Evolutionary conservation across 2,888 invertebrate species (phyloP).

Genomic region (Torymus auratus): DNA sequence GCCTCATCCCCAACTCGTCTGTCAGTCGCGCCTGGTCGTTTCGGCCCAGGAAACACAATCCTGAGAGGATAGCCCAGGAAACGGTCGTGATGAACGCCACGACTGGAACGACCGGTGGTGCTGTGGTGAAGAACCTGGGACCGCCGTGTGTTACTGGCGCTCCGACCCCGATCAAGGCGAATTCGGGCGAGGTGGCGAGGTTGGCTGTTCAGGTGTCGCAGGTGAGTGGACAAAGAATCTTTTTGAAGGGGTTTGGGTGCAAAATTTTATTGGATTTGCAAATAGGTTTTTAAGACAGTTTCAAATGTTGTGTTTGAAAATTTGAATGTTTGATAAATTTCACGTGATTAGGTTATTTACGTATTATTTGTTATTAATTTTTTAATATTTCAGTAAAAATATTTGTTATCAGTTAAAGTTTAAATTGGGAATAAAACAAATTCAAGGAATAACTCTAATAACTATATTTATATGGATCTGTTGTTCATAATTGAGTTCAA

Average conservation of each 20-base stretch:
- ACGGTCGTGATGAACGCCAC: background rate
- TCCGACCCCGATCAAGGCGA: constrained; percentile 69
- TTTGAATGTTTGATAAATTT: background rate
- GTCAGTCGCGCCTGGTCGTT: constrained; percentile 74
- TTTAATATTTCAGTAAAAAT: too few relatives aligned
- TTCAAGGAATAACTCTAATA: too few relatives aligned
- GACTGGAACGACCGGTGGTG: background rate
- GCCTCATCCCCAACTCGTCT: constrained; percentile 73
- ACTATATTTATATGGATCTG: too few relatives aligned
- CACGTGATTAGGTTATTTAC: too few relatives aligned
- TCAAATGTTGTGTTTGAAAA: background rate
- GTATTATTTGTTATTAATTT: too few relatives aligned
- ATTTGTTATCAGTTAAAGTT: too few relatives aligned
- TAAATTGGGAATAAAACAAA: too few relatives aligned
- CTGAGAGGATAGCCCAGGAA: constrained; percentile 56
- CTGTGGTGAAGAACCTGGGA: constrained; percentile 42
- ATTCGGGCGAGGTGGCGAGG: constrained; percentile 72
- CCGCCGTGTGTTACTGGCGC: constrained; percentile 66
- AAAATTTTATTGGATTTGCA: too few relatives aligned
- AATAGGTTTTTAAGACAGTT: too few relatives aligned
- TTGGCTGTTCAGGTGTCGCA: constrained; percentile 68
- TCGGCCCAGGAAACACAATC: constrained; percentile 70
- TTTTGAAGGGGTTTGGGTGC: too few relatives aligned
- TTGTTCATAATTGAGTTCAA: too few relatives aligned
- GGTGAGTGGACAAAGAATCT: constrained; percentile 5